Evolutionary conservation across 2,113 vertebrate species (phyloP).

Genomic region (Apaloderma vittatum): DNA sequence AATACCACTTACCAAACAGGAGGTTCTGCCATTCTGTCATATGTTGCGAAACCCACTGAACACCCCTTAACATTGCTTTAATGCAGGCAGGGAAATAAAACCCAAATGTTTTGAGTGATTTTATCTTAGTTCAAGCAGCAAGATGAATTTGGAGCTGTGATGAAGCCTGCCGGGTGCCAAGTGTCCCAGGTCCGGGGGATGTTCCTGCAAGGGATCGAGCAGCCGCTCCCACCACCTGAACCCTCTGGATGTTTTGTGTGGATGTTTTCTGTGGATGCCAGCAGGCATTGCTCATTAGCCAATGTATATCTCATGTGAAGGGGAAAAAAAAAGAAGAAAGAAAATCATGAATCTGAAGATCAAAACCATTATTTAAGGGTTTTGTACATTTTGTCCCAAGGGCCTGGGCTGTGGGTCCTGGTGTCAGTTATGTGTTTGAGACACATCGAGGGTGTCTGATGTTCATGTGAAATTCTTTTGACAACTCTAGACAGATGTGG

Average conservation of each 20-base stretch:
- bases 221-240: fast-evolving
- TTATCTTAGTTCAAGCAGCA: background rate
- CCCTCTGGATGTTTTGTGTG: background rate
- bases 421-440: background rate
- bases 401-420: fast-evolving
- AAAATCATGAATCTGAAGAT: background rate
- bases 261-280: fast-evolving
- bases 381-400: background rate
- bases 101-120: background rate
- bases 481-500: background rate
- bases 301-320: background rate
- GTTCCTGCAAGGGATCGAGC: background rate
- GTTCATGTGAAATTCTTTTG: background rate
- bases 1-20: background rate
- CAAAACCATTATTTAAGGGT: background rate
- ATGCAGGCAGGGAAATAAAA: background rate
- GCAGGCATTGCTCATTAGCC: background rate
- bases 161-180: fast-evolving
- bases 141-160: background rate
- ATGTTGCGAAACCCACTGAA: background rate
- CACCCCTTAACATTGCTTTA: background rate
- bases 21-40: background rate
- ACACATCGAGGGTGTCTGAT: background rate
- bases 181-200: background rate
- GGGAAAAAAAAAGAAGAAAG: background rate